Conservation (phyloP, 2,888 invertebrate species). For the Rhorus exstirpatorius region DNA sequence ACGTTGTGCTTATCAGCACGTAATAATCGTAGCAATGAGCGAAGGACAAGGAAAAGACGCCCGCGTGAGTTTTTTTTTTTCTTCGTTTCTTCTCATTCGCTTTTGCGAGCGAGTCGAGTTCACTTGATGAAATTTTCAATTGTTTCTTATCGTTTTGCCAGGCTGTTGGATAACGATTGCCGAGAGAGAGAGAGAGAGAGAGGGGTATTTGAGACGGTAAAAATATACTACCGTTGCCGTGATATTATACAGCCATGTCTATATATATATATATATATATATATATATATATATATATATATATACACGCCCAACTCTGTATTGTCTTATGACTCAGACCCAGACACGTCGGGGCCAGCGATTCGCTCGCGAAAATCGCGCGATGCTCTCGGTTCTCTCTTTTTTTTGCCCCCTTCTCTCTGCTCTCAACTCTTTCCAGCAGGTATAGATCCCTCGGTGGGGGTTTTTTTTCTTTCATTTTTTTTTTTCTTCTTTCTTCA, state of each 20-base stretch:
- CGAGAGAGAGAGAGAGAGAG: neutral
- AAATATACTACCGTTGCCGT: neutral
- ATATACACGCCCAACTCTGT: too few species aligned
- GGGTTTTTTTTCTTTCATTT: too few species aligned
- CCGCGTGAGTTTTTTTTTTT: neutral
- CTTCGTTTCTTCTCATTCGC: neutral
- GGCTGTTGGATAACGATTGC: constrained; percentile 12
- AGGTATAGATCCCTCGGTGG: too few species aligned
- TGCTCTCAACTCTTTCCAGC: neutral
- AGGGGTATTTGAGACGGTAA: neutral
- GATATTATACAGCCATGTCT: constrained; percentile 10
- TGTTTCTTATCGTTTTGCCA: constrained; percentile 27
- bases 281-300: too few species aligned
- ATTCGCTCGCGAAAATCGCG: constrained; percentile 64
- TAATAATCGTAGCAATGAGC: neutral
- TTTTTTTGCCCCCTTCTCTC: neutral
- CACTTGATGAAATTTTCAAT: neutral
- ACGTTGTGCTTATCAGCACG: neutral
- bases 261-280: neutral
- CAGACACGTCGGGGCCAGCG: constrained; percentile 51
- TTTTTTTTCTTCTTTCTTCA: too few species aligned
- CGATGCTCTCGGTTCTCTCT: constrained; percentile 33
- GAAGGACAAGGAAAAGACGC: neutral
- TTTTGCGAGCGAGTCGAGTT: constrained; percentile 3
- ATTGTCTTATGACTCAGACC: constrained; percentile 40